Evolutionary conservation across 2,888 invertebrate species (phyloP), one percentile per base, ranked within the genome.

Genomic region (Pasiphila rectangulata): DNA sequence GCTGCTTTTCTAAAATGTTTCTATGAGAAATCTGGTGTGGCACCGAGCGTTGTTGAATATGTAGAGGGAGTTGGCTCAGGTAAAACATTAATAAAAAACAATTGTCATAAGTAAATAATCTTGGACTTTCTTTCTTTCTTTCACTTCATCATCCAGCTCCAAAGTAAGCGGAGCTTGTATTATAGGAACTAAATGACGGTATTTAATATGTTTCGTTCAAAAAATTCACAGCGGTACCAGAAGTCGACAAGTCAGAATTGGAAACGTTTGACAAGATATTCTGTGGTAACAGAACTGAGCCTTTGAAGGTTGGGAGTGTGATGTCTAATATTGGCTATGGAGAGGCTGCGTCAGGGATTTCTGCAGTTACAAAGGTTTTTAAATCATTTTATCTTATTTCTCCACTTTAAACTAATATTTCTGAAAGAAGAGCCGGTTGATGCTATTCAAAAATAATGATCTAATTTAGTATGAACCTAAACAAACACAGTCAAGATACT

Each of bases 1-100:
- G 56, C 58, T 0, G 53, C 58, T 0, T 78, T 75, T 37, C 46
- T 75, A 1, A 59, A 60, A 10, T 35, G 54, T 0, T 78, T 80
- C 38, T 94, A 94, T 66, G 61, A 76, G 0, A 91, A 92, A 63
- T 90, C 90, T 7, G 79, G 83, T 2, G 64, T 94, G 3, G 73
- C 90, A 24, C 93, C 93, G 0, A 64, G 72, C 13, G 59, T 67
- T 0, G 85, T 94, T 0, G 80, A 86, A 23, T 94, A 91, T 64
- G 83, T 94, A 12, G 94, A 94, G 70, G 92, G 93, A 20, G 93
- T 93, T 72, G 93, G 93, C 9, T 91, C 92, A 41, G 93, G 93
- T 62, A 59, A 48, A 19, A 29, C n/a, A n/a, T n/a, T n/a, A n/a
- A n/a, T n/a, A n/a, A n/a, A n/a, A n/a, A n/a, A n/a, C n/a, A n/a